Percentiles rank a stretch among this genome's conserved stretches.
Conservation (phyloP, 64 coral and sea anemone genomes). For the Actinia equina region DNA sequence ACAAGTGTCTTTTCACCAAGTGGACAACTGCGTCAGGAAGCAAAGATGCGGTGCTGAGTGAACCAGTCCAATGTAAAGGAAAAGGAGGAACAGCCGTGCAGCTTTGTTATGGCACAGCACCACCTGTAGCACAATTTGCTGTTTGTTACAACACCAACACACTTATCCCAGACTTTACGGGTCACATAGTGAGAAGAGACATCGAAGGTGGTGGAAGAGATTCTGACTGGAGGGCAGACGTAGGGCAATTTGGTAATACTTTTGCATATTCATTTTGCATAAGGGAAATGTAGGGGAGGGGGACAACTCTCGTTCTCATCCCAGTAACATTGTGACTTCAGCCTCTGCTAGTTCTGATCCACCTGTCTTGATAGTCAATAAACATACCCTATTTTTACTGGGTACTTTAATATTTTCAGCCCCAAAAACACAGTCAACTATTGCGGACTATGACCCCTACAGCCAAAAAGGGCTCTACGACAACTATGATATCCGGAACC, state of each 20-base stretch:
- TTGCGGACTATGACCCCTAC: background rate
- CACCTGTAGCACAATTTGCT: slow-evolving; percentile 24
- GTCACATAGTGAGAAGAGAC: background rate
- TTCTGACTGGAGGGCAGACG: slow-evolving; percentile 18
- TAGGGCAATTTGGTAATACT: slow-evolving; percentile 18
- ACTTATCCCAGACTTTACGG: slow-evolving; percentile 13
- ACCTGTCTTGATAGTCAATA: too few relatives aligned
- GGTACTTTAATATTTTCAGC: background rate
- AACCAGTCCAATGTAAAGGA: slow-evolving; percentile 10
- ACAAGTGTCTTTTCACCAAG: slow-evolving; percentile 29
- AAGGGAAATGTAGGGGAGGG: background rate
- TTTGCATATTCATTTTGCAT: background rate
- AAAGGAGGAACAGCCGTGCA: background rate
- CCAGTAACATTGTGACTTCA: background rate
- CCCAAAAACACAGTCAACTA: background rate
- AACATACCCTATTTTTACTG: too few relatives aligned
- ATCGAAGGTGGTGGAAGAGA: slow-evolving; percentile 21
- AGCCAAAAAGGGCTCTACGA: background rate
- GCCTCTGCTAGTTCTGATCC: too few relatives aligned
- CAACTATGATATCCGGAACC: background rate
- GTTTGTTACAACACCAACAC: slow-evolving; percentile 24
- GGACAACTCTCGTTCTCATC: background rate
- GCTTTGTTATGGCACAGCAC: background rate
- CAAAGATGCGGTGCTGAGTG: background rate
- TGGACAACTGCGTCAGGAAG: slow-evolving; percentile 35